These are phyloP conservation scores for Aphidius colemani DNA, from an alignment of 2,888 invertebrate genomes.

Conservation along the genomic window DNA sequence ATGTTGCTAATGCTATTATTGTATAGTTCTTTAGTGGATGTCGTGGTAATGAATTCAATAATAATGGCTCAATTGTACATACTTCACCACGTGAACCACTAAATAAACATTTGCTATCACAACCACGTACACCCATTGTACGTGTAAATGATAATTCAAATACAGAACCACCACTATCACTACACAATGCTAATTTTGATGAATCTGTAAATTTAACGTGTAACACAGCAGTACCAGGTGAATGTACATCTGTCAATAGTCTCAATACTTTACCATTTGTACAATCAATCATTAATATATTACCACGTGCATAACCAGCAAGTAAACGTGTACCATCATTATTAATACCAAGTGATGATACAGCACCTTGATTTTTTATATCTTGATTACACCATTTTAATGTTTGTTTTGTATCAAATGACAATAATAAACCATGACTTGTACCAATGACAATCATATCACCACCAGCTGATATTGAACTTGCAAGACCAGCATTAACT, in stretches of 20 bases:
- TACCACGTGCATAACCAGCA: constrained; percentile 78
- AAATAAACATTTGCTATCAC: constrained; percentile 91
- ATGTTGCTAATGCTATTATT: constrained; percentile 89
- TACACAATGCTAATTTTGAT: constrained; percentile 76
- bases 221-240: constrained; percentile 81
- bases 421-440: constrained; percentile 87
- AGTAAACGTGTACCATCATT: constrained; percentile 83
- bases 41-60: constrained; percentile 63
- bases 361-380: constrained; percentile 75
- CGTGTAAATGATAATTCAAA: constrained; percentile 91
- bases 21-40: constrained; percentile 76
- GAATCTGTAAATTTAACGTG: constrained; percentile 77
- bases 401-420: constrained; percentile 85
- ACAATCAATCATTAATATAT: constrained; percentile 90
- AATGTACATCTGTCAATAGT: constrained; percentile 78
- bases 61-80: constrained; percentile 73
- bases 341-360: constrained; percentile 85
- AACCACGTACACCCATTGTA: constrained; percentile 84
- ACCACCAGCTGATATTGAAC: constrained; percentile 77
- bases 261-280: constrained; percentile 77
- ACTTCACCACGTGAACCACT: constrained; percentile 97
- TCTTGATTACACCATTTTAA: constrained; percentile 86
- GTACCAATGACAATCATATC: constrained; percentile 90
- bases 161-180: constrained; percentile 94
- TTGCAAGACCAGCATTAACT: constrained; percentile 86